Percentiles rank a stretch among this genome's conserved stretches.
These are phyloP conservation scores for Pteruthius melanotis DNA, from an alignment of 2,113 vertebrate species.

Conservation along the genomic window DNA sequence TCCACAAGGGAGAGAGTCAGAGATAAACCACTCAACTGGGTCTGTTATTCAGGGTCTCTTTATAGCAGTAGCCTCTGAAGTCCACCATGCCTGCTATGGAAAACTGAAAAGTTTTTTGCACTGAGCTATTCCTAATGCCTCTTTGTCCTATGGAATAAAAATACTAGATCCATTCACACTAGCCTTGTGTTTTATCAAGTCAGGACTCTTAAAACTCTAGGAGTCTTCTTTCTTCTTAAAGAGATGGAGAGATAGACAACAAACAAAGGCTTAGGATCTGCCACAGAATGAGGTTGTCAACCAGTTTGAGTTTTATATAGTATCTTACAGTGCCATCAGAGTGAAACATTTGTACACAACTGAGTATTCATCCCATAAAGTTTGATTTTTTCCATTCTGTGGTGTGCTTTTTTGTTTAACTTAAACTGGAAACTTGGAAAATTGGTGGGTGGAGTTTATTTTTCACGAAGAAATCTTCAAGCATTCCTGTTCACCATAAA, in stretches of 20 bases:
- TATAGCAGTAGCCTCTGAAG: neutral
- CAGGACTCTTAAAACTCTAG: neutral
- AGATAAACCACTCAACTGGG: neutral
- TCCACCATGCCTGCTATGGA: neutral
- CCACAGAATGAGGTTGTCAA: neutral
- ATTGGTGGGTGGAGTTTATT: neutral
- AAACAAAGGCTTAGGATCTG: neutral
- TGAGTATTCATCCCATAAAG: neutral
- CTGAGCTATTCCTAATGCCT: neutral
- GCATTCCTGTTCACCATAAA: neutral
- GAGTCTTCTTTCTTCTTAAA: neutral
- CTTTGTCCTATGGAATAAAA: neutral
- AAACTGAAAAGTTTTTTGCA: neutral
- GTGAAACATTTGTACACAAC: neutral
- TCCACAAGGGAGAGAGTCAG: neutral
- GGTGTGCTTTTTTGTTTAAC: neutral
- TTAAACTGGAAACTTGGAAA: neutral
- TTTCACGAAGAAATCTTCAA: neutral
- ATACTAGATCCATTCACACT: neutral
- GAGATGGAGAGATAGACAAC: neutral
- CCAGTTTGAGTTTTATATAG: neutral
- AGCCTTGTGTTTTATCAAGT: neutral
- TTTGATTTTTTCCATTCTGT: neutral
- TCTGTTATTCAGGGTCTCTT: neutral
- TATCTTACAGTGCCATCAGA: neutral